These are phyloP conservation scores for Orestias chungarensis DNA, from an alignment of 2,797 vertebrate species.

Conservation along the genomic window DNA sequence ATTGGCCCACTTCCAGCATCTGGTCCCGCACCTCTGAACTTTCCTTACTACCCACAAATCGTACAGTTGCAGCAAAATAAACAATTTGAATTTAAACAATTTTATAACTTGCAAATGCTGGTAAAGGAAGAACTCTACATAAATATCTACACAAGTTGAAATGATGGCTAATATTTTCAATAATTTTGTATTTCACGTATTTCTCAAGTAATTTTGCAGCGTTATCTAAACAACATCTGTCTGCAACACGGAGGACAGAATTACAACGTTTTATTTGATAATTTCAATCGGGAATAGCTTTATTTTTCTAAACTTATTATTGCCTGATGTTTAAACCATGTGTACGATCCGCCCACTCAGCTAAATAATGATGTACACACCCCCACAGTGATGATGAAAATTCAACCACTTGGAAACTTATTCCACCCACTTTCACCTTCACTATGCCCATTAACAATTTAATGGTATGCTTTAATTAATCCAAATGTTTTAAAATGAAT, in stretches of 20 bases:
- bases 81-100: too few relatives aligned
- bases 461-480: background rate
- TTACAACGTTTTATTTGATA: background rate
- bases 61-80: too few relatives aligned
- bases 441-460: background rate
- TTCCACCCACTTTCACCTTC: background rate
- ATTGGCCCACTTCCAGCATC: too few relatives aligned
- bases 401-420: background rate
- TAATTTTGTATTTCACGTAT: background rate
- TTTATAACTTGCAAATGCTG: conserved; percentile 1
- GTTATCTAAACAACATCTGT: background rate
- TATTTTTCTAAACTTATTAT: background rate
- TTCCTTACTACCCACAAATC: too few relatives aligned
- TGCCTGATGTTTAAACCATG: background rate
- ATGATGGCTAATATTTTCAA: conserved; percentile 13
- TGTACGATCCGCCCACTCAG: background rate
- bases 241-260: background rate
- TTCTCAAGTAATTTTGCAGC: background rate
- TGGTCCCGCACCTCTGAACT: too few relatives aligned
- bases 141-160: background rate
- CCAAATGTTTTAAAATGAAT: background rate
- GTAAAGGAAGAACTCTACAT: conserved; percentile 8
- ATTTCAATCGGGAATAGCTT: background rate
- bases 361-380: background rate
- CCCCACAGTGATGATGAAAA: conserved; percentile 2